Percentiles rank a stretch among this genome's conserved stretches.
Evolutionary conservation across 2,113 vertebrate genomes (phyloP).

Genomic region (Lagopus muta): DNA sequence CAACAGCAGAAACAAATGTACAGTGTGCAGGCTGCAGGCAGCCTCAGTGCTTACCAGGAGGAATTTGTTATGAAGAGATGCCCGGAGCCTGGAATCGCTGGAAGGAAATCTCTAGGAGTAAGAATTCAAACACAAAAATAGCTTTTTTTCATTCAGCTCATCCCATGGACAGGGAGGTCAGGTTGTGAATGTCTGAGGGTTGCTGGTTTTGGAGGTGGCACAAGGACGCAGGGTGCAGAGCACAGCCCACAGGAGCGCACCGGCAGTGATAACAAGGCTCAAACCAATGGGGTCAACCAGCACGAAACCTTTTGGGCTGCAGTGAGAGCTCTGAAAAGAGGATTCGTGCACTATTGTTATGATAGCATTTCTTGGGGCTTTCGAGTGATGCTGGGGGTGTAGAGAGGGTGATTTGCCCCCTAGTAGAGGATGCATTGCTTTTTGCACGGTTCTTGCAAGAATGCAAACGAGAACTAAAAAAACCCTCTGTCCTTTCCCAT

Average conservation of each 20-base stretch:
- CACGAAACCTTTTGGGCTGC: background rate
- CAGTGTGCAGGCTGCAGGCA: rapidly evolving
- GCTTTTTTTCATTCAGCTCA: background rate
- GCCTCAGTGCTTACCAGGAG: background rate
- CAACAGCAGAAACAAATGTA: background rate
- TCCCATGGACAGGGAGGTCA: background rate
- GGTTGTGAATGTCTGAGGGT: background rate
- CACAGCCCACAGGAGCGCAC: background rate
- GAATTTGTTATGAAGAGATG: background rate
- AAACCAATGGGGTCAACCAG: background rate
- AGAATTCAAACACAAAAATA: background rate
- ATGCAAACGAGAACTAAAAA: background rate
- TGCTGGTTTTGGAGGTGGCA: background rate
- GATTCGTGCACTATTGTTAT: background rate
- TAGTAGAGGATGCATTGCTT: background rate
- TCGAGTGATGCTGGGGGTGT: background rate
- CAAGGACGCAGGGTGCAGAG: background rate
- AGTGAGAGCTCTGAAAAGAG: background rate
- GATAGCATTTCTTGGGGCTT: background rate
- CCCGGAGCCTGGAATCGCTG: background rate
- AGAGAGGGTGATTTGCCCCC: background rate
- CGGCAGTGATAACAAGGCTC: background rate
- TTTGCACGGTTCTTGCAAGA: background rate
- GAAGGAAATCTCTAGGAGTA: background rate
- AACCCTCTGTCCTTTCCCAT: background rate